Conservation (phyloP, 2,113 vertebrate genomes). For the Ciconia maguari region DNA sequence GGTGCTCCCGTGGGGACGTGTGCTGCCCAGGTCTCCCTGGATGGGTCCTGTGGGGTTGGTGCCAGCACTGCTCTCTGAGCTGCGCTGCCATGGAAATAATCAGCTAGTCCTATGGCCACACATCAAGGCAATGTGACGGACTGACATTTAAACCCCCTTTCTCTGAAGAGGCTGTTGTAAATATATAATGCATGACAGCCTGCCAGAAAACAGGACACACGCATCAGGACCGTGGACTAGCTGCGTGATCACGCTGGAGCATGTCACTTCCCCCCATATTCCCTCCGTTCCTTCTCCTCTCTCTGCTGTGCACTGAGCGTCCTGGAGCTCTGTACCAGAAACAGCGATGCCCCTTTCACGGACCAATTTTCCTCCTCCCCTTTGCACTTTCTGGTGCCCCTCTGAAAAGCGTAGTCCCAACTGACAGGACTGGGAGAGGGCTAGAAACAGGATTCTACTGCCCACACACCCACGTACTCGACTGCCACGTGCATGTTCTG, state of each 20-base stretch:
- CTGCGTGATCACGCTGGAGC: not conserved
- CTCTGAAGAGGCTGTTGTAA: not conserved
- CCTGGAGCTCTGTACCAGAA: not conserved
- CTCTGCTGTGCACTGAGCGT: not conserved
- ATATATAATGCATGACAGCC: not conserved
- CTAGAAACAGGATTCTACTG: not conserved
- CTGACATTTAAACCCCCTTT: not conserved
- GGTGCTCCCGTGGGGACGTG: accelerated
- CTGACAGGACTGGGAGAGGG: not conserved
- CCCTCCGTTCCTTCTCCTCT: not conserved
- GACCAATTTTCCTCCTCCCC: not conserved
- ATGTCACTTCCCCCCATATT: not conserved
- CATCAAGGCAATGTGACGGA: not conserved
- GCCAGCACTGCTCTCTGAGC: not conserved
- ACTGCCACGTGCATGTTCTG: not conserved
- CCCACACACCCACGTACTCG: too few relatives aligned
- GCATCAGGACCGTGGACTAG: too few relatives aligned
- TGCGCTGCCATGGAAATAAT: not conserved
- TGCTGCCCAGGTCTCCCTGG: not conserved
- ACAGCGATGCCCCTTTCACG: not conserved
- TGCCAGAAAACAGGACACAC: not conserved
- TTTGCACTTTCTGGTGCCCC: not conserved
- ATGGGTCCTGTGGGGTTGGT: not conserved
- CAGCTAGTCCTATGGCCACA: not conserved
- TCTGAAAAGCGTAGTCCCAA: not conserved